Base-by-base conservation (phyloP, 2,797 vertebrate genomes). In the Pipistrellus pipistrellus region DNA sequence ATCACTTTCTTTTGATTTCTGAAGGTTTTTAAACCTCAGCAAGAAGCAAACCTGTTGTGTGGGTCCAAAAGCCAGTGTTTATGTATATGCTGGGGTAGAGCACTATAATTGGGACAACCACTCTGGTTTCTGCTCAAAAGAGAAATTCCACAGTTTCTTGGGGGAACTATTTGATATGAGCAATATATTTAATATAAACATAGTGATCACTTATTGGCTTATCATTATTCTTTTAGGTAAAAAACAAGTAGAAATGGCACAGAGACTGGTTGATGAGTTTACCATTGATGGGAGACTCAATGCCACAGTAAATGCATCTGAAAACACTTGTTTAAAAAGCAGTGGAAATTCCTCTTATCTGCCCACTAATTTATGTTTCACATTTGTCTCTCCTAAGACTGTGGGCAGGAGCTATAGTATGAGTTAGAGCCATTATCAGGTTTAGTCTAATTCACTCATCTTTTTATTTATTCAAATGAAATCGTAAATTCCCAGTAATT, bases 341-440 rank as follows among this genome's bases (percentile, higher is more conserved):
- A 95, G 77, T 89, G 86, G 68, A 57, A 25, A 10, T 44, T 62
- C 76, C 20, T 92, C 62, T 91, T 90, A 55, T 72, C 38, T 72
- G 27, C 68, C 64, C 85, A 91, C 51, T 92, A 83, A 27, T 96
- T 95, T 93, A 73, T 30, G 85, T 92, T 48, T 95, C 41, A 69
- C 53, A 66, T 94, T 78, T 59, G 23, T 89, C 30, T 93, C 55
- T 87, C 17, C 21, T 53, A 53, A 53, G 51, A 53, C 51, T 21
- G 0, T 85, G 46, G 48, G 85, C 55, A 81, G 55, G 66, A 44
- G 41, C 41, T 8, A 9, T n/a, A 91, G 30, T 55, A 81, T 81
- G 76, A 2, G 55, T 8, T 27, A 25, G 53, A 84, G 25, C 27
- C 27, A 51, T 77, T 32, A 72, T 27, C 38, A 78, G 10, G 64